Conservation (phyloP, 2,113 vertebrate species). For the Mastomys natalensis region DNA sequence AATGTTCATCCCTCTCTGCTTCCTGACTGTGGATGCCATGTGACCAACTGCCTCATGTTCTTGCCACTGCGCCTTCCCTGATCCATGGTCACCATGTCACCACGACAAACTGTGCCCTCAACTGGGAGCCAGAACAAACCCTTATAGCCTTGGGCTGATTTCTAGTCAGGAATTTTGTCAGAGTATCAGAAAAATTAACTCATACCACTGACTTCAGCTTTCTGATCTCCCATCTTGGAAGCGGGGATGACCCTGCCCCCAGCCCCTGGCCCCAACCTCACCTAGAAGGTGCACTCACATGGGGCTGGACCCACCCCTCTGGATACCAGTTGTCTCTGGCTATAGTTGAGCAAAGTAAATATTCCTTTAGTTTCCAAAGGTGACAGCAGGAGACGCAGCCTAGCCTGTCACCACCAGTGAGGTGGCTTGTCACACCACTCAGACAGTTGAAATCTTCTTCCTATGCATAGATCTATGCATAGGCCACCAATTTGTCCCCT, state of each 20-base stretch:
- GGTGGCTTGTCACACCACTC: no score
- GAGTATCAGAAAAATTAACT: background rate
- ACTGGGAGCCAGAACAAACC: background rate
- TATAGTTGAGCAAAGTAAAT: background rate
- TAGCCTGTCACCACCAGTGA: accelerated
- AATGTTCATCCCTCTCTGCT: background rate
- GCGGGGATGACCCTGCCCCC: background rate
- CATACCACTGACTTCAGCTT: background rate
- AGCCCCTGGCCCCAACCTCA: no score
- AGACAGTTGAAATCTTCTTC: background rate
- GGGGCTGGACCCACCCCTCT: background rate
- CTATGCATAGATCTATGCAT: accelerated
- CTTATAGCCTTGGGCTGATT: background rate
- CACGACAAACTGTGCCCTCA: background rate
- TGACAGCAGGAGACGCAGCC: background rate
- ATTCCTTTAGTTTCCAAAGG: background rate
- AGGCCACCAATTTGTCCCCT: accelerated
- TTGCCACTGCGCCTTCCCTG: background rate
- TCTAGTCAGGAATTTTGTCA: background rate
- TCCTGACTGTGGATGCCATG: background rate
- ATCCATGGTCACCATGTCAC: no score
- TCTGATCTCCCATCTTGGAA: background rate
- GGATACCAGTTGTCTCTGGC: background rate
- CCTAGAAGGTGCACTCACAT: background rate
- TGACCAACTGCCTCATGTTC: background rate